Evolutionary conservation across 2,797 vertebrate genomes (phyloP).

Genomic region (Knipowitschia caucasica): DNA sequence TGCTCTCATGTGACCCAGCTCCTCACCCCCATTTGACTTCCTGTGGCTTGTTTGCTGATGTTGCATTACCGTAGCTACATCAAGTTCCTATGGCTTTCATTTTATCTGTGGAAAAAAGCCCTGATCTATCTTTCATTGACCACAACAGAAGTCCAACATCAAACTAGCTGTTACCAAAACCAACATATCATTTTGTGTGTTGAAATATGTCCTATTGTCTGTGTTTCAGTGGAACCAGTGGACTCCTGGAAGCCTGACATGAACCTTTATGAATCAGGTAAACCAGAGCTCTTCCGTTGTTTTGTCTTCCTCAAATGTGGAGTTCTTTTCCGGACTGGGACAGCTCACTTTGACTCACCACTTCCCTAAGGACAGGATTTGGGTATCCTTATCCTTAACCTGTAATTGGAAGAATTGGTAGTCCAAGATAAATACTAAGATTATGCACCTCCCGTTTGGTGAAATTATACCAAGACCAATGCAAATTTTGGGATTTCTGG

Average conservation of each 20-base stretch:
- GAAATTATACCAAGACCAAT: conserved; percentile 40
- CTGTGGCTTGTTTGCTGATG: too few relatives aligned
- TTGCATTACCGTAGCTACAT: too few relatives aligned
- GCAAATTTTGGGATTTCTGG: conserved; percentile 11
- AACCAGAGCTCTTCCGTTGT: conserved; percentile 29
- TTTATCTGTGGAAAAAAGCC: background rate
- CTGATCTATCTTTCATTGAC: background rate
- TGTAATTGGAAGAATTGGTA: conserved; percentile 55
- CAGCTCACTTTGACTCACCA: conserved; percentile 24
- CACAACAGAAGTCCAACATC: background rate
- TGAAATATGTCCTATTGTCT: conserved; percentile 30
- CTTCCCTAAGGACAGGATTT: conserved; percentile 39
- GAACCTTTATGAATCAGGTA: conserved; percentile 83
- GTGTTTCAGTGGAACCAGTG: conserved; percentile 68
- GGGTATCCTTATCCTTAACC: conserved; percentile 42
- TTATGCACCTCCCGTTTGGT: conserved; percentile 37
- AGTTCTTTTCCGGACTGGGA: conserved; percentile 25
- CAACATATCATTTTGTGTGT: conserved; percentile 3
- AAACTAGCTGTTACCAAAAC: background rate
- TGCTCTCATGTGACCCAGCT: too few relatives aligned
- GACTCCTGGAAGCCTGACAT: conserved; percentile 78
- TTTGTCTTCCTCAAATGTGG: conserved; percentile 1
- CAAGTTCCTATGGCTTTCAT: too few relatives aligned
- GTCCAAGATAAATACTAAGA: conserved; percentile 40
- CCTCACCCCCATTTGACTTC: too few relatives aligned